A percentile compares a stretch with the other conserved stretches of the same genome.
phyloP scores from a whole-genome alignment of 2,797 vertebrate genomes.

The Pseudomugil tenellus region DNA sequence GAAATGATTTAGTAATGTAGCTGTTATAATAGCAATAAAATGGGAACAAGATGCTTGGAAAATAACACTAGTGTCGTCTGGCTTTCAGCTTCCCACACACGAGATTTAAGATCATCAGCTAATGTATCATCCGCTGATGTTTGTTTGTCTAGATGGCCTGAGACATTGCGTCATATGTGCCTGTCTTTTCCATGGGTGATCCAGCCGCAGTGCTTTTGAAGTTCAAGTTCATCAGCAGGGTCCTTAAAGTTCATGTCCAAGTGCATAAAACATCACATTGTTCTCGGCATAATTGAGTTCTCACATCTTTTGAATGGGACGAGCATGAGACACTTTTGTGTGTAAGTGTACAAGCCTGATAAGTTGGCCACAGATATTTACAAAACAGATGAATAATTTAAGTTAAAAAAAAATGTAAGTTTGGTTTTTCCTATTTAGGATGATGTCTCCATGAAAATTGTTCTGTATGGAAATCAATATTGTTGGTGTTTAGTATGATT shows the following conservation, averaged over 20 bases:
- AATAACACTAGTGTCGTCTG: conserved; percentile 52
- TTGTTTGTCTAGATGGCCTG: conserved; percentile 61
- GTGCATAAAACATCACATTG: conserved; percentile 29
- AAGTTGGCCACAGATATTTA: background rate
- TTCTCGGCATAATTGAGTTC: conserved; percentile 34
- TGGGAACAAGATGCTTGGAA: conserved; percentile 40
- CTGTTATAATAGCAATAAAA: conserved; percentile 23
- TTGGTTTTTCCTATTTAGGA: too few species aligned
- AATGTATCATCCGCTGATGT: conserved; percentile 53
- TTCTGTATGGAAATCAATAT: background rate
- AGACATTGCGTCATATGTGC: conserved; percentile 58
- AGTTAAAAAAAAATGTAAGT: too few species aligned
- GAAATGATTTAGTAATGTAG: conserved; percentile 28
- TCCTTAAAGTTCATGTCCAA: conserved; percentile 54
- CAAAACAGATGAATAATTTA: too few species aligned
- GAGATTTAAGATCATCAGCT: conserved; percentile 38
- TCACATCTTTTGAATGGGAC: conserved; percentile 21
- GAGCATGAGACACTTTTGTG: conserved; percentile 20
- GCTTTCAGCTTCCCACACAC: conserved; percentile 44
- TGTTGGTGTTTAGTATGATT: background rate
- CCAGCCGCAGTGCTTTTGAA: conserved; percentile 50
- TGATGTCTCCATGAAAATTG: too few species aligned
- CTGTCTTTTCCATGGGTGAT: conserved; percentile 52
- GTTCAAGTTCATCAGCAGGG: conserved; percentile 64
- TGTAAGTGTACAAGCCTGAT: conserved; percentile 16